Evolutionary conservation across 1,140 invertebrate genomes (phyloP).

Genomic region (Whitmania pigra): DNA sequence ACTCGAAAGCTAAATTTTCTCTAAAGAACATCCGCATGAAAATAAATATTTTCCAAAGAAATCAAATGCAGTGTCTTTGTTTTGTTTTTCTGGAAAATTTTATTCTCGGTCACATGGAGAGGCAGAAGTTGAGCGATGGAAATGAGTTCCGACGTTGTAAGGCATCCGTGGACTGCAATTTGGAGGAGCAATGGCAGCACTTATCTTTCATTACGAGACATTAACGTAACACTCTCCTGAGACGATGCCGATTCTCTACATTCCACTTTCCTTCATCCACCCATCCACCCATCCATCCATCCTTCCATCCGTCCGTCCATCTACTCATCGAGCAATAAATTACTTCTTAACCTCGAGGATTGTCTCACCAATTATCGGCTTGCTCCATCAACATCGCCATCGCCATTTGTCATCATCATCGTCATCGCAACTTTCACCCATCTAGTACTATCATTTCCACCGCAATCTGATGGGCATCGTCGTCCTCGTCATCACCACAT

Average conservation of each 20-base stretch:
- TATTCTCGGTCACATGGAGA: background rate
- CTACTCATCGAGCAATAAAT: background rate
- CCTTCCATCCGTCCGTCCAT: background rate
- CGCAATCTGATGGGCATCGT: background rate
- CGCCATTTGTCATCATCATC: background rate
- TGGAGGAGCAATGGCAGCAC: too few species aligned
- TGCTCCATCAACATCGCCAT: conserved; percentile 11
- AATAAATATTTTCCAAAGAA: too few species aligned
- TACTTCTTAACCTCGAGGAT: background rate
- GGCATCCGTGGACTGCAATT: too few species aligned
- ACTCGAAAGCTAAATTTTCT: too few species aligned
- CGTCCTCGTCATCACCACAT: conserved; percentile 23
- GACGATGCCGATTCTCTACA: background rate
- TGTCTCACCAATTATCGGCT: background rate
- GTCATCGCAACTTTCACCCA: conserved; percentile 18
- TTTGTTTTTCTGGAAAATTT: background rate
- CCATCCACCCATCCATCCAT: conserved; percentile 6
- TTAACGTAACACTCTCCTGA: background rate
- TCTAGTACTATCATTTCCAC: background rate
- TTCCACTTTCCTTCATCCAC: background rate
- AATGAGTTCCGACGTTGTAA: too few species aligned
- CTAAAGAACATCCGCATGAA: too few species aligned
- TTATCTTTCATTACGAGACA: background rate
- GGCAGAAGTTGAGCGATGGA: too few species aligned
- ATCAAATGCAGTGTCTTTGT: background rate